Evolutionary conservation across 2,888 invertebrate species (phyloP).

Genomic region (Proisotoma minuta): DNA sequence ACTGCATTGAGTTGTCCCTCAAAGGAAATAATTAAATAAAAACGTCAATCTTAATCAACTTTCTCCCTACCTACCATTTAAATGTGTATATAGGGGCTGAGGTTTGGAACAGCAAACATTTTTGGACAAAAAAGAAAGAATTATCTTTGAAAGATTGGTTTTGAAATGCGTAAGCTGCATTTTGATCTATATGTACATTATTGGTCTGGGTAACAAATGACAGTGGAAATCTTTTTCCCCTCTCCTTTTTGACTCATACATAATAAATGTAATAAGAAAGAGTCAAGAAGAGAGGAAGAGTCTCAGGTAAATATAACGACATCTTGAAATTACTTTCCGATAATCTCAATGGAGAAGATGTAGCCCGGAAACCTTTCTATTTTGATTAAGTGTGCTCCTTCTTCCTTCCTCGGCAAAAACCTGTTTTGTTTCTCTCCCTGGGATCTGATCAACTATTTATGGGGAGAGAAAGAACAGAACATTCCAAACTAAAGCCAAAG

Average conservation of each 20-base stretch:
- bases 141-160: no score
- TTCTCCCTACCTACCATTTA: no score
- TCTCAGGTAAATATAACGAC: neutral
- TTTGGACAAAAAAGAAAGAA: no score
- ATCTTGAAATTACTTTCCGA: conserved; percentile 14
- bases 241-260: neutral
- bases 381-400: conserved; percentile 2
- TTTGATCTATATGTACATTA: no score
- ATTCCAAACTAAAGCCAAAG: neutral
- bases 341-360: conserved; percentile 13
- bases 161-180: no score
- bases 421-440: neutral
- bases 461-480: neutral
- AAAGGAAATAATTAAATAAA: no score
- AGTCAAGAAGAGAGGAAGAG: neutral
- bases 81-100: no score
- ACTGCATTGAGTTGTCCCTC: no score
- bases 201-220: no score
- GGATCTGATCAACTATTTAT: neutral
- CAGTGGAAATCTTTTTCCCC: neutral
- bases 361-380: neutral
- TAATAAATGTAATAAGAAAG: neutral
- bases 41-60: no score
- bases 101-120: no score
- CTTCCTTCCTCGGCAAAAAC: neutral